Evolutionary conservation across 2,113 vertebrate genomes (phyloP).

Genomic region (Enhydra lutris): DNA sequence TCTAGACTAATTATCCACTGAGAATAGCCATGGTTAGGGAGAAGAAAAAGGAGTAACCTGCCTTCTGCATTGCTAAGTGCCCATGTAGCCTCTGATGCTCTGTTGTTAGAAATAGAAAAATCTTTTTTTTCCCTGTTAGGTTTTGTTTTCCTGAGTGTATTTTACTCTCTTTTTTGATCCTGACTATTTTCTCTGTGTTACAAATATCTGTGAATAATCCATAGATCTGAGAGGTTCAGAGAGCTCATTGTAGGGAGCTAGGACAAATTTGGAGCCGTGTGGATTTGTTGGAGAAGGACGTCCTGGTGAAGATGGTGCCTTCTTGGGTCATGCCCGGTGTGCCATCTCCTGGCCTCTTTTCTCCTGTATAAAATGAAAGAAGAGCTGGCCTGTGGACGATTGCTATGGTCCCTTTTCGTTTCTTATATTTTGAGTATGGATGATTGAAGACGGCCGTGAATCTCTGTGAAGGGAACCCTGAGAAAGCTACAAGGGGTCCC

Average conservation of each 20-base stretch:
- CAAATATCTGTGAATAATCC: slow-evolving; percentile 23
- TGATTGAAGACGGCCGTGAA: not conserved
- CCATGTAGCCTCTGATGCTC: not conserved
- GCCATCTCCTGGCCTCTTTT: not conserved
- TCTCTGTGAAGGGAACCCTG: not conserved
- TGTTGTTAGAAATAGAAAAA: not conserved
- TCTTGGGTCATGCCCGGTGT: not conserved
- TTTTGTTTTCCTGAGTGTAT: slow-evolving; percentile 34
- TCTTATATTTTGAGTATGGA: slow-evolving; percentile 13
- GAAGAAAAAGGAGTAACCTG: not conserved
- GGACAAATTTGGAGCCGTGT: not conserved
- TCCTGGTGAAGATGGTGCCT: not conserved
- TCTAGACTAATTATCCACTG: not conserved
- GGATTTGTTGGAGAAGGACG: not conserved
- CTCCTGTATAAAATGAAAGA: not conserved
- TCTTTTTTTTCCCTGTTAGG: not conserved
- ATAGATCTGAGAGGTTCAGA: not conserved
- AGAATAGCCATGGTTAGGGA: not conserved
- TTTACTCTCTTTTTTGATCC: slow-evolving; percentile 7
- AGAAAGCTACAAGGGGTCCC: not conserved
- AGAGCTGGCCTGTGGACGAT: not conserved
- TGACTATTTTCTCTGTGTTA: slow-evolving; percentile 20
- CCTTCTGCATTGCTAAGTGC: not conserved
- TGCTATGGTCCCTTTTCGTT: not conserved
- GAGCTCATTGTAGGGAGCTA: not conserved